These are phyloP conservation scores for Brachionus angularis DNA, from an alignment of 1,140 invertebrate species.

Conservation along the genomic window DNA sequence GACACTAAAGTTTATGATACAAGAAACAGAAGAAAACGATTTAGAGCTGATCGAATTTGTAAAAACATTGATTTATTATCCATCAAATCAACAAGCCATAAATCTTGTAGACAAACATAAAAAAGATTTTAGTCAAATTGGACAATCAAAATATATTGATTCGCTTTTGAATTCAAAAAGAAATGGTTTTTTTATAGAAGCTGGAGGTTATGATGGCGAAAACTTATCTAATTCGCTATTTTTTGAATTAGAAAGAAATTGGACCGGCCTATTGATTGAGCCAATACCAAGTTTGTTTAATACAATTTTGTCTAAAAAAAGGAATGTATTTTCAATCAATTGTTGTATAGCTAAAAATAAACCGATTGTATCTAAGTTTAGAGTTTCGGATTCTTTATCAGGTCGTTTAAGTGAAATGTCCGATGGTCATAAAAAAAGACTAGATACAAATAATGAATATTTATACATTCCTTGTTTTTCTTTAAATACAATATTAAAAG, in stretches of 20 bases:
- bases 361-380: neutral
- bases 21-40: neutral
- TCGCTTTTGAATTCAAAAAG: conserved; percentile 9
- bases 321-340: conserved; percentile 2
- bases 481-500: neutral
- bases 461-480: conserved; percentile 11
- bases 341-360: neutral
- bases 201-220: conserved; percentile 62
- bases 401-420: neutral
- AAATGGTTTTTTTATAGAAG: conserved; percentile 63
- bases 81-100: neutral
- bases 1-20: conserved; percentile 8
- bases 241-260: conserved; percentile 67
- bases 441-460: neutral
- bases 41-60: neutral
- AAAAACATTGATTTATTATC: neutral
- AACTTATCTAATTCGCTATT: conserved; percentile 65
- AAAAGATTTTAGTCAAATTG: conserved; percentile 30
- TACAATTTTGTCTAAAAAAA: conserved; percentile 48
- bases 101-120: neutral
- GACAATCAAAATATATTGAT: conserved; percentile 45
- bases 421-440: neutral
- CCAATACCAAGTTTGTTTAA: conserved; percentile 65
- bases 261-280: conserved; percentile 70
- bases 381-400: neutral